phyloP scores from a whole-genome alignment of 2,797 vertebrate species.

The Sparus aurata region DNA sequence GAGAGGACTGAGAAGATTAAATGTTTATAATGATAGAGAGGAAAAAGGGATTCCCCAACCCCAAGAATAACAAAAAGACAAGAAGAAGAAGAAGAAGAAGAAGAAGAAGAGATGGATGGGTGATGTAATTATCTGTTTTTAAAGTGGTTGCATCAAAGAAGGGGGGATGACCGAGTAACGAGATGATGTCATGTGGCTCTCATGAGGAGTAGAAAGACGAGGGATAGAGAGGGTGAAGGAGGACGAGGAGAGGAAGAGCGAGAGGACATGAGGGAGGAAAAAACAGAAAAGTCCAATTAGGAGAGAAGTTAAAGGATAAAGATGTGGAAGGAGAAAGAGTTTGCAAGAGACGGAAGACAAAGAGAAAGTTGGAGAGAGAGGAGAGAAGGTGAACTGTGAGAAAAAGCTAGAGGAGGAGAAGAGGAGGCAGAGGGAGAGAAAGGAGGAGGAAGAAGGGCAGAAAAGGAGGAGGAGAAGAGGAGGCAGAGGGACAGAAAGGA shows the following conservation, averaged over 20 bases:
- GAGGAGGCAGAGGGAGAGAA: neutral
- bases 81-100: neutral
- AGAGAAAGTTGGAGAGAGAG: neutral
- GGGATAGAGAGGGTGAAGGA: neutral
- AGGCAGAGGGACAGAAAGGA: too few relatives aligned
- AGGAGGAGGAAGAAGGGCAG: too few relatives aligned
- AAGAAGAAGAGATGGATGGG: neutral
- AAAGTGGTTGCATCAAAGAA: constrained; percentile 24
- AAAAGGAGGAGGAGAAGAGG: too few relatives aligned
- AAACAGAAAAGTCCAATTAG: neutral
- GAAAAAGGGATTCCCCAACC: neutral
- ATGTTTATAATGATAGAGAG: constrained; percentile 15
- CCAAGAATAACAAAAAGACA: neutral
- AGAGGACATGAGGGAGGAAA: neutral
- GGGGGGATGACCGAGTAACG: neutral
- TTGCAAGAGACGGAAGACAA: neutral
- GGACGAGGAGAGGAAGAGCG: neutral
- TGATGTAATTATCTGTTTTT: constrained; percentile 26
- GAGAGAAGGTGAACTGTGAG: too few relatives aligned
- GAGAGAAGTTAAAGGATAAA: neutral
- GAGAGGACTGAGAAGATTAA: neutral
- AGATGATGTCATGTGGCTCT: neutral
- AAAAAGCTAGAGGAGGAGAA: too few relatives aligned
- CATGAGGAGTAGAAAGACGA: neutral
- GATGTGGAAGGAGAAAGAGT: neutral